These are phyloP conservation scores for Engystomops pustulosus DNA, from an alignment of 2,113 vertebrate genomes.

Conservation along the genomic window DNA sequence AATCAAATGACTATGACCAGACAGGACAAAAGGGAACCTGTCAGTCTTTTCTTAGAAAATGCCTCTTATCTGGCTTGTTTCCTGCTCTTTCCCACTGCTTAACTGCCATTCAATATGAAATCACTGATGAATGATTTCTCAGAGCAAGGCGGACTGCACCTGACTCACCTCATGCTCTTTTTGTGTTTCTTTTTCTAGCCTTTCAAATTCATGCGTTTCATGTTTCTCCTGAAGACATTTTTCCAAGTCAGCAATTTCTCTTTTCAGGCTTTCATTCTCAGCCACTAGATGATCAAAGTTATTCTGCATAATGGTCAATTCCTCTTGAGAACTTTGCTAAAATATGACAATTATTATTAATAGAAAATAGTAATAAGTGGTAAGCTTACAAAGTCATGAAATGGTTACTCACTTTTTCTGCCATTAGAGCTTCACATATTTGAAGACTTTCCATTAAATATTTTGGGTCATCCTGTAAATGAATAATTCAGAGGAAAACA, in stretches of 20 bases:
- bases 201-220: conserved; percentile 84
- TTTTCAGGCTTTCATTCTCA: conserved; percentile 73
- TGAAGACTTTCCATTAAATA: conserved; percentile 81
- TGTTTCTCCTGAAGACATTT: conserved; percentile 78
- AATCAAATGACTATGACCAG: too few relatives aligned
- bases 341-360: not conserved
- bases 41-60: too few relatives aligned
- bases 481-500: too few relatives aligned
- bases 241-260: conserved; percentile 75
- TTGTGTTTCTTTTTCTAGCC: conserved; percentile 79
- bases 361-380: conserved; percentile 1
- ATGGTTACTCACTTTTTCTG: conserved; percentile 76
- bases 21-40: too few relatives aligned
- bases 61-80: too few relatives aligned
- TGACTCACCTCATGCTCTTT: conserved; percentile 83
- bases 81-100: too few relatives aligned
- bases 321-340: conserved; percentile 73
- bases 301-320: conserved; percentile 72
- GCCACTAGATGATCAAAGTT: conserved; percentile 73
- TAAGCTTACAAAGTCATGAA: not conserved
- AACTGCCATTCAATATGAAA: too few relatives aligned
- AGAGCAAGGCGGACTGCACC: not conserved
- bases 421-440: conserved; percentile 78
- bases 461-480: conserved; percentile 67
- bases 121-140: too few relatives aligned